A percentile compares a stretch with the other conserved stretches of the same genome.
These are phyloP conservation scores for Cyclargus thomasi DNA, from an alignment of 1,140 invertebrate species.

Conservation along the genomic window DNA sequence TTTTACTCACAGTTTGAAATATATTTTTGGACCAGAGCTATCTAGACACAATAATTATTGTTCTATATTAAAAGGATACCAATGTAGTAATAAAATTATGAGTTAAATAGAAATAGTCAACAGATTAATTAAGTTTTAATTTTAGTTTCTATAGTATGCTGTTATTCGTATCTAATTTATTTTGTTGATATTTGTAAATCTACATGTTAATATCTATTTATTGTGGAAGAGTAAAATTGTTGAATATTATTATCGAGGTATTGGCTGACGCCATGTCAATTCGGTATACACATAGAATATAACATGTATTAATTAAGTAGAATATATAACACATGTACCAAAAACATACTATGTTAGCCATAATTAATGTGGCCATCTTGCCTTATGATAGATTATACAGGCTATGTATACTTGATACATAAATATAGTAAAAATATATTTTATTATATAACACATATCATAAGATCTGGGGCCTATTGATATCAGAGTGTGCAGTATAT, in stretches of 20 bases:
- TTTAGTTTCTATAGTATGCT: constrained; percentile 67
- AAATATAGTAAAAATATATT: constrained; percentile 30
- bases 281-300: constrained; percentile 30
- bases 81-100: constrained; percentile 63
- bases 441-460: constrained; percentile 37
- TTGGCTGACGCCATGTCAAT: constrained; percentile 29
- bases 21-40: constrained; percentile 8
- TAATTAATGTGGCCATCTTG: constrained; percentile 64
- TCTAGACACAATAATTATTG: constrained; percentile 2
- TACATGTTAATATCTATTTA: constrained; percentile 75
- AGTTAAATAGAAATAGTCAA: constrained; percentile 57
- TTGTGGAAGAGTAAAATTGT: constrained; percentile 72
- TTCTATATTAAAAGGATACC: constrained; percentile 25
- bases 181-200: constrained; percentile 75
- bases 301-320: constrained; percentile 55
- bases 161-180: constrained; percentile 72
- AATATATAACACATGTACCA: constrained; percentile 56
- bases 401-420: constrained; percentile 29
- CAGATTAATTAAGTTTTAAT: constrained; percentile 52
- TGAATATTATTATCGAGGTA: constrained; percentile 57
- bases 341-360: constrained; percentile 63
- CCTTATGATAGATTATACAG: constrained; percentile 48
- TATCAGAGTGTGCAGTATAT: constrained; percentile 22
- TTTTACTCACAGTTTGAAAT: background rate
- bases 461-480: constrained; percentile 27